Percentiles rank a stretch among this genome's conserved stretches.
Conservation (phyloP, 2,113 vertebrate species). For the Prinia subflava region DNA sequence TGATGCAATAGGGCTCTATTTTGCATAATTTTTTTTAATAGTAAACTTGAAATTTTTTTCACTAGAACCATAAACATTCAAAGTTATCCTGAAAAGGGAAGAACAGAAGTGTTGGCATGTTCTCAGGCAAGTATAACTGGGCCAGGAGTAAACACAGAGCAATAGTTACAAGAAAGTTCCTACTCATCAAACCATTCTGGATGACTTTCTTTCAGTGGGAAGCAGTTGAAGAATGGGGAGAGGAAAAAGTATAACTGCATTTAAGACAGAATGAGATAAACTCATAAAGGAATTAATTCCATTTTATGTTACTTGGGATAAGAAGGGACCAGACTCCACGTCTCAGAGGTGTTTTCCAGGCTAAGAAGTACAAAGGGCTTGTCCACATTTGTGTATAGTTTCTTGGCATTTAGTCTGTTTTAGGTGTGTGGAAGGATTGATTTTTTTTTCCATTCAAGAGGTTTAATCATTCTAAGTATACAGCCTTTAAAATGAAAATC, state of each 20-base stretch:
- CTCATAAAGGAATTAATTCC: background rate
- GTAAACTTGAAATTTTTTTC: background rate
- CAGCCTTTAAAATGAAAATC: background rate
- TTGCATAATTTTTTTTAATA: background rate
- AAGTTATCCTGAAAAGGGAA: background rate
- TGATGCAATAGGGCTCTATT: background rate
- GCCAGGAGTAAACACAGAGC: background rate
- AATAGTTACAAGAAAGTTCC: background rate
- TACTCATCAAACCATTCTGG: background rate
- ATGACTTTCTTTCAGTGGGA: background rate
- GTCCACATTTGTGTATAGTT: background rate
- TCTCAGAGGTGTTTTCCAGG: background rate
- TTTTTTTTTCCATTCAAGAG: background rate
- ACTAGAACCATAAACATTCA: background rate
- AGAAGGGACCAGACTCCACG: background rate
- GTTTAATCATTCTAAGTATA: background rate
- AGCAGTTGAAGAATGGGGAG: background rate
- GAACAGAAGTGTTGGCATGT: background rate
- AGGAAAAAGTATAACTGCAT: background rate
- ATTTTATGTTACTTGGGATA: background rate
- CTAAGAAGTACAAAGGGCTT: background rate
- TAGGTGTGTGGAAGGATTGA: background rate
- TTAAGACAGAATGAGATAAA: background rate
- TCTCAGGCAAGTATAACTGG: background rate
- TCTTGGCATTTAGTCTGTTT: background rate